Evolutionary conservation across 30 jellyfish, hydroid and myxozoan genomes (phyloP).

Genomic region (Chrysaora quinquecirrha): DNA sequence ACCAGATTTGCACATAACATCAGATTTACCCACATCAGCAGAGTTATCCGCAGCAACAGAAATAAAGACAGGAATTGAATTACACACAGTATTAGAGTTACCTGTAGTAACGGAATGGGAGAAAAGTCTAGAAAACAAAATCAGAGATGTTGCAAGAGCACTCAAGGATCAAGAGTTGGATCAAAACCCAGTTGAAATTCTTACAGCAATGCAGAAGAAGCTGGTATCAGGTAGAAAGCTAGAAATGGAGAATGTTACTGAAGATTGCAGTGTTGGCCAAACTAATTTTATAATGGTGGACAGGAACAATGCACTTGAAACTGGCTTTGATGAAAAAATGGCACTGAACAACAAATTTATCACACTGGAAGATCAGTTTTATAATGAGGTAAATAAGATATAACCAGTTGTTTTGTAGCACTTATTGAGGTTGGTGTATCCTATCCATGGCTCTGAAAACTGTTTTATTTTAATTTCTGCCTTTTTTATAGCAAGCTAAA

Average conservation of each 20-base stretch:
- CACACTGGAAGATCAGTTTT: slow-evolving; percentile 42
- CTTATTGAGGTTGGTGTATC: no score
- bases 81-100: neutral
- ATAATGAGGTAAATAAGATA: slow-evolving; percentile 42
- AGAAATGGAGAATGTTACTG: neutral
- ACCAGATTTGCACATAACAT: neutral
- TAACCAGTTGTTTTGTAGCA: no score
- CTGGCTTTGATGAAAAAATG: slow-evolving; percentile 28
- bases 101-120: no score
- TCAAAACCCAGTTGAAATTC: slow-evolving; percentile 10
- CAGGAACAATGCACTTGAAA: slow-evolving; percentile 10
- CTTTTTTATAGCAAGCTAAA: slow-evolving; percentile 22
- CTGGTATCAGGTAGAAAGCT: neutral
- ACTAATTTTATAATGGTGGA: slow-evolving; percentile 43
- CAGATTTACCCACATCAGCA: slow-evolving; percentile 2
- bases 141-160: slow-evolving; percentile 9
- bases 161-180: neutral
- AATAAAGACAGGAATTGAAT: neutral
- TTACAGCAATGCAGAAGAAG: slow-evolving; percentile 1
- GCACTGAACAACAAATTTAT: slow-evolving; percentile 15
- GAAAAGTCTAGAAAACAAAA: slow-evolving; percentile 3
- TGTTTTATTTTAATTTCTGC: no score
- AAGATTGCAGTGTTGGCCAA: neutral
- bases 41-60: neutral
- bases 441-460: no score